phyloP scores from a whole-genome alignment of 1,140 invertebrate genomes.

The Bursaphelenchus mucronatus region DNA sequence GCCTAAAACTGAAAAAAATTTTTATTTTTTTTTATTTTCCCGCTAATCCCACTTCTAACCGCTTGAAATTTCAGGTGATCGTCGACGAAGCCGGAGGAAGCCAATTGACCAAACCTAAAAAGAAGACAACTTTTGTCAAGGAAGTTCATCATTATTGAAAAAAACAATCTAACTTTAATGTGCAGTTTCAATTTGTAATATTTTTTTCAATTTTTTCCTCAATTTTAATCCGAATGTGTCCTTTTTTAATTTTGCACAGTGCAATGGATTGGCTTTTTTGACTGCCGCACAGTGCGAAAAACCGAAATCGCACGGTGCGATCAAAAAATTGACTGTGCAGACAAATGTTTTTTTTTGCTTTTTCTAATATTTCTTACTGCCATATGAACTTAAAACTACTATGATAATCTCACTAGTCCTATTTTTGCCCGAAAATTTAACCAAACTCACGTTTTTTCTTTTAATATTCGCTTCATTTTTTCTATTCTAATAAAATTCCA shows the following conservation, averaged over 20 bases:
- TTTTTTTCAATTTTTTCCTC: background rate
- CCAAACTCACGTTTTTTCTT: background rate
- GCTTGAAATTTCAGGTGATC: slow-evolving; percentile 14
- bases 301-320: too few relatives aligned
- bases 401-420: background rate
- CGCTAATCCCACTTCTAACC: background rate
- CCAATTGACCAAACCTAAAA: background rate
- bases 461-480: background rate
- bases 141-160: slow-evolving; percentile 21
- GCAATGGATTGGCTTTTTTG: too few relatives aligned
- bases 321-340: too few relatives aligned
- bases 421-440: slow-evolving; percentile 3
- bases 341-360: background rate
- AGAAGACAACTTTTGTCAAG: background rate
- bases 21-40: slow-evolving; percentile 1
- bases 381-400: background rate
- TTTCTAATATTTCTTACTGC: background rate
- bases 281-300: too few relatives aligned
- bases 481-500: background rate
- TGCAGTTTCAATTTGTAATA: background rate
- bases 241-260: too few relatives aligned
- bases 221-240: too few relatives aligned
- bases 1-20: slow-evolving; percentile 5
- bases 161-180: background rate
- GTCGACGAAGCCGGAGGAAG: slow-evolving; percentile 10